phyloP scores from a whole-genome alignment of 2,888 invertebrate species.

The Mythimna vitellina region DNA sequence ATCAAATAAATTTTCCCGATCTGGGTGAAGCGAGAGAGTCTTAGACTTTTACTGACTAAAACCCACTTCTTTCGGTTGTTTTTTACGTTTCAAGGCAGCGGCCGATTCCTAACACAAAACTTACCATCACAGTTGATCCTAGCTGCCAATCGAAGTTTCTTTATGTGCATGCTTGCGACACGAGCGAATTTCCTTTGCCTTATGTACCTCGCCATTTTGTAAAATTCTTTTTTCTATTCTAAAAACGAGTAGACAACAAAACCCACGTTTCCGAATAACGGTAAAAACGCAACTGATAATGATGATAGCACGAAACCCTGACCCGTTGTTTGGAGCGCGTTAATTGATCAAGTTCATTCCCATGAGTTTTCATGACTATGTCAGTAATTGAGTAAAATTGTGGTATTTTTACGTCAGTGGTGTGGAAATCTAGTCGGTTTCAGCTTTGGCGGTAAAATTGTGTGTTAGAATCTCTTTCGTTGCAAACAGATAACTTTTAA shows the following conservation, averaged over 20 bases:
- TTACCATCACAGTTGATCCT: slow-evolving; percentile 8
- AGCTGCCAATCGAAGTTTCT: slow-evolving; percentile 8
- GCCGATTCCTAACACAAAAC: not conserved
- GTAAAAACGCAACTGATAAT: slow-evolving; percentile 23
- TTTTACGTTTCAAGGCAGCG: too few species aligned
- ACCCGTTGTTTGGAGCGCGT: slow-evolving; percentile 17
- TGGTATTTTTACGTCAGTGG: not conserved
- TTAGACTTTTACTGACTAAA: too few species aligned
- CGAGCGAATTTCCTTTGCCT: slow-evolving; percentile 9
- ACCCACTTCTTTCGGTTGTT: too few species aligned
- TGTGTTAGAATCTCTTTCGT: not conserved
- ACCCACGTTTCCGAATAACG: not conserved
- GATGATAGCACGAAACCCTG: slow-evolving; percentile 23
- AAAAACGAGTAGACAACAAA: not conserved
- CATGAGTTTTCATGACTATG: slow-evolving; percentile 34
- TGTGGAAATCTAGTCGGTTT: slow-evolving; percentile 19
- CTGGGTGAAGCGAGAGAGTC: too few species aligned
- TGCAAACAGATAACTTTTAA: not conserved
- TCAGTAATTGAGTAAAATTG: slow-evolving; percentile 20
- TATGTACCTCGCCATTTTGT: slow-evolving; percentile 15
- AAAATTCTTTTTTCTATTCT: not conserved
- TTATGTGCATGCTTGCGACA: slow-evolving; percentile 1
- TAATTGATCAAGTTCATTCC: slow-evolving; percentile 45
- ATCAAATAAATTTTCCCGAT: too few species aligned
- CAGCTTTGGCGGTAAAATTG: not conserved